These are phyloP conservation scores for Panthera uncia DNA, from an alignment of 2,113 vertebrate species.

Conservation along the genomic window DNA sequence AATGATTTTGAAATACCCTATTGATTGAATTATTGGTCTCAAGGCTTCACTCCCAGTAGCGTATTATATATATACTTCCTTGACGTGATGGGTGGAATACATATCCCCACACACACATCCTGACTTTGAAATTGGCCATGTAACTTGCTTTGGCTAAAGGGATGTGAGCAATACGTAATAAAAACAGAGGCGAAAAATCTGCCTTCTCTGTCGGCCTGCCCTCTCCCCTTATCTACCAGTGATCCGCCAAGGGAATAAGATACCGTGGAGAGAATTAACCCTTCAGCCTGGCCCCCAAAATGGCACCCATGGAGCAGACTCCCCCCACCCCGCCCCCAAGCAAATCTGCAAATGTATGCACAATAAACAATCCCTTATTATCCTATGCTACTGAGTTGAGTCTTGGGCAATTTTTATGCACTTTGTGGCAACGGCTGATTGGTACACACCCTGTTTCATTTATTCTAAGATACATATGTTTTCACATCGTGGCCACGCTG, in stretches of 20 bases:
- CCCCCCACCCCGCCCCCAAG: accelerated
- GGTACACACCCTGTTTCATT: background rate
- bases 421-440: background rate
- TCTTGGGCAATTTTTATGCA: background rate
- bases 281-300: background rate
- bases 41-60: background rate
- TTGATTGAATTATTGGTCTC: background rate
- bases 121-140: background rate
- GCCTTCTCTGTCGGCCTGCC: background rate
- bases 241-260: background rate
- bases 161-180: background rate
- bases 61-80: background rate
- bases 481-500: background rate
- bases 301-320: background rate
- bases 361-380: background rate
- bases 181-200: background rate
- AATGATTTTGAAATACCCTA: background rate
- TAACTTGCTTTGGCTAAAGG: background rate
- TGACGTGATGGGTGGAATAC: background rate
- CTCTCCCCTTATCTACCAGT: background rate
- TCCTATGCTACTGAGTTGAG: too few species aligned
- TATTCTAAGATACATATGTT: background rate
- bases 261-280: accelerated
- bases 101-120: background rate
- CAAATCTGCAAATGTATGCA: background rate